Base-by-base conservation (phyloP, 2,113 vertebrate genomes). In the Hemibagrus wyckioides region DNA sequence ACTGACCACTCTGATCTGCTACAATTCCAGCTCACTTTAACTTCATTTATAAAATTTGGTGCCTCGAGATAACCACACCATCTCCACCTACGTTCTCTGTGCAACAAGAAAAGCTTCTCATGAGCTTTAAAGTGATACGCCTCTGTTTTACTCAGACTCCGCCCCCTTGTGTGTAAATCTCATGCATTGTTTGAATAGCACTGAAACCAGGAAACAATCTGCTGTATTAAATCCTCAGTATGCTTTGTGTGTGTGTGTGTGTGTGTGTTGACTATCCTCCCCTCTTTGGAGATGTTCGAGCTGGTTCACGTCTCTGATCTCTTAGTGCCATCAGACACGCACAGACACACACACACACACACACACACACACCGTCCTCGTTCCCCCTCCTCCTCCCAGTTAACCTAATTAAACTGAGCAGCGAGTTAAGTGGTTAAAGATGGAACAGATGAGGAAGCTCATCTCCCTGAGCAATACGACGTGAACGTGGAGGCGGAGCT, bases 171-270 rank as follows among this genome's bases (percentile, higher is more conserved):
- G 63, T 13, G 1, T 30, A 65, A 65, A 28, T 65, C 28, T 30
- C 11, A 11, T 14, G 13, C 4, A 30, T 5, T 4, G 1, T 30
- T 13, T 30, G 61, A 65, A 14, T 15, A 30, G n/a, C 61, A 0
- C 10, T 59, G 15, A 30, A 65, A 65, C 61, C 30, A 36, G 30
- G 33, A 69, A 3, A 4, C 28, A n/a, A 25, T n/a, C 61, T 63
- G 11, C 57, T 25, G 1, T 59, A 7, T 8, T 59, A 8, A 25
- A 59, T 59, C 1, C 19, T 59, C 23, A 25, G 23, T 59, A 9
- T 25, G 4, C 4, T 48, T 48, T 57, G 80, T 61, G 80, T 82
- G 80, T 82, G 73, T 76, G 73, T 76, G 73, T 76, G 73, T 76
- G 11, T 39, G 44, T 76, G 33, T 19, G 15, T 33, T 21, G 33